Percentiles rank a stretch among this genome's conserved stretches.
phyloP scores from a whole-genome alignment of 2,113 vertebrate genomes.

The Hyperoodon ampullatus region DNA sequence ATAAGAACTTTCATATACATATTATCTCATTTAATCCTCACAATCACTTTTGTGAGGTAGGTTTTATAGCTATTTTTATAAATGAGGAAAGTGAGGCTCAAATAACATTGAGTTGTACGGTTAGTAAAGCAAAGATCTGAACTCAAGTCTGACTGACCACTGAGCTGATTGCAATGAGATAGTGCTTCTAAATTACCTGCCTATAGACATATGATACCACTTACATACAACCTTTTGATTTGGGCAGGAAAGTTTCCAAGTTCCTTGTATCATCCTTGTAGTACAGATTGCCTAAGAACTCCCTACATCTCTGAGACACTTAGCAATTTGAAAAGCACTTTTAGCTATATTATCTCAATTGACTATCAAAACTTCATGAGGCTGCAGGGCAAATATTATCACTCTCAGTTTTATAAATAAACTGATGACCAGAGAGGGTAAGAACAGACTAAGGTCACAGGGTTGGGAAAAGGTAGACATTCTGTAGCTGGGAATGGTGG shows the following conservation, averaged over 20 bases:
- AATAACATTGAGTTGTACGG: neutral
- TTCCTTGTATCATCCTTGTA: neutral
- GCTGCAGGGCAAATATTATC: neutral
- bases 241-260: neutral
- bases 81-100: neutral
- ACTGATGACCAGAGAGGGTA: neutral
- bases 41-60: neutral
- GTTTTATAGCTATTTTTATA: neutral
- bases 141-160: neutral
- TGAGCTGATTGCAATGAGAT: neutral
- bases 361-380: neutral
- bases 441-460: neutral
- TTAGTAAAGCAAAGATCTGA: neutral
- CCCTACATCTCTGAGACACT: neutral
- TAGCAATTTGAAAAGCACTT: conserved; percentile 4
- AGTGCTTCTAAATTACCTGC: neutral
- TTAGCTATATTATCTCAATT: neutral
- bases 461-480: neutral
- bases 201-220: neutral
- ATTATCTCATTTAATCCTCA: neutral
- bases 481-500: neutral
- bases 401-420: conserved; percentile 22
- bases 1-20: neutral
- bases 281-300: neutral
- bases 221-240: neutral